These are phyloP conservation scores for Carapus acus DNA, from an alignment of 2,797 vertebrate genomes.

Conservation along the genomic window DNA sequence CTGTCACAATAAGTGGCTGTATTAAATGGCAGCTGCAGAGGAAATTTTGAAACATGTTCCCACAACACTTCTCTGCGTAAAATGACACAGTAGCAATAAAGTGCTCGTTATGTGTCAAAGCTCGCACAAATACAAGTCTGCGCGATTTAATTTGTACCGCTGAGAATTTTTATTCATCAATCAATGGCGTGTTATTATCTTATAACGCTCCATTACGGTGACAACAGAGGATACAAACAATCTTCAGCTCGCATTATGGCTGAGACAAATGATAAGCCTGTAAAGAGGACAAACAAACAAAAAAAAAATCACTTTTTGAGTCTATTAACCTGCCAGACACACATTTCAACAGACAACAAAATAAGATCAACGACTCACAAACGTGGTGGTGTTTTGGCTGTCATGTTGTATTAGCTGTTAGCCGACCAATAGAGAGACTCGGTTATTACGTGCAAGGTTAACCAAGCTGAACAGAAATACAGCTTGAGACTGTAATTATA, in stretches of 20 bases:
- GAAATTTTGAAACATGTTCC: slow-evolving; percentile 25
- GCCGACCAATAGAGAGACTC: slow-evolving; percentile 23
- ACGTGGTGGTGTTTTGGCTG: slow-evolving; percentile 7
- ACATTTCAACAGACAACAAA: slow-evolving; percentile 5
- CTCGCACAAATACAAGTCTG: slow-evolving; percentile 17
- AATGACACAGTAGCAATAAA: slow-evolving; percentile 25
- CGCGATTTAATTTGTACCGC: slow-evolving; percentile 17
- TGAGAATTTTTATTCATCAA: slow-evolving; percentile 10
- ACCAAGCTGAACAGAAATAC: slow-evolving; percentile 31
- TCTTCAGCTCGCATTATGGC: too few relatives aligned
- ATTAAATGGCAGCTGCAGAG: slow-evolving; percentile 19
- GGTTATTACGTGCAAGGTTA: slow-evolving; percentile 23
- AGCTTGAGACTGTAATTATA: slow-evolving; percentile 41
- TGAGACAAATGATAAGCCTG: too few relatives aligned
- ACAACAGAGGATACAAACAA: slow-evolving; percentile 10
- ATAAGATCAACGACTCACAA: not conserved
- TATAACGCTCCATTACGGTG: slow-evolving; percentile 10
- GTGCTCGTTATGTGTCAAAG: slow-evolving; percentile 12
- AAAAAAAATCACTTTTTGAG: slow-evolving; percentile 8
- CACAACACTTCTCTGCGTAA: slow-evolving; percentile 17
- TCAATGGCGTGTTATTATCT: slow-evolving; percentile 19
- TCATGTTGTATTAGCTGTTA: slow-evolving; percentile 23
- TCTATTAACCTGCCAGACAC: slow-evolving; percentile 3
- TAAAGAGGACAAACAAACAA: too few relatives aligned
- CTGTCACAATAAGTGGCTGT: slow-evolving; percentile 19